Evolutionary conservation across 1,140 invertebrate species (phyloP), one percentile per base, ranked within the genome.

Genomic region (Oreohelix idahoensis): DNA sequence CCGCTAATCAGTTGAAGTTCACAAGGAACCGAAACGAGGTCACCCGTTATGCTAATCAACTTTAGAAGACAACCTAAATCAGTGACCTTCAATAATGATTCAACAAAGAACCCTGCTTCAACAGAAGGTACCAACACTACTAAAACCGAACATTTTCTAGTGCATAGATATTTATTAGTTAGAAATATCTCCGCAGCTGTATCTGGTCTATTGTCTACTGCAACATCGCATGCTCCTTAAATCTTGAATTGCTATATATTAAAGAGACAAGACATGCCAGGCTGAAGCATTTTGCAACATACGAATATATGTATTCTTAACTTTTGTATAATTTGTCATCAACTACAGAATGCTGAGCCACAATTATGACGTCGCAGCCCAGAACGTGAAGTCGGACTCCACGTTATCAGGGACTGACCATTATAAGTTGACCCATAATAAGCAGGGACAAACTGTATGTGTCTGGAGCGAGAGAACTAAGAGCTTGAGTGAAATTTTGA

Each of bases 401-500:
- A 15, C 23, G 29, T n/a, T n/a, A 39, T 42, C 32, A 20, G 76
- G 66, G 10, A 29, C 69, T n/a, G 69, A 83, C 38, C 35, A 75
- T 15, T 83, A 84, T 77, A 78, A 42, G 38, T 75, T 82, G n/a
- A 58, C 81, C 51, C 79, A 73, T 15, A 38, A 23, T 17, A 79
- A 79, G 17, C 38, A 66, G 17, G 83, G 78, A 10, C 77, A 83
- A 1, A 11, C 39, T 17, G 35, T 42, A 38, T 84, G 84, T 38
- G 53, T 80, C 11, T 89, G 88, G 88, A 85, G 85, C 29, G 82
- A 87, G 17, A 76, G 75, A 49, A 36, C 85, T 17, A 70, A 84
- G 63, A 80, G 85, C 17, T 58, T 89, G 29, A 70, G 76, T 29
- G 83, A 89, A 11, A 86, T 88, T 17, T 79, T 88, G 0, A 83